Base-by-base conservation (phyloP, 2,888 invertebrate genomes). In the Ernsta delagoae region DNA sequence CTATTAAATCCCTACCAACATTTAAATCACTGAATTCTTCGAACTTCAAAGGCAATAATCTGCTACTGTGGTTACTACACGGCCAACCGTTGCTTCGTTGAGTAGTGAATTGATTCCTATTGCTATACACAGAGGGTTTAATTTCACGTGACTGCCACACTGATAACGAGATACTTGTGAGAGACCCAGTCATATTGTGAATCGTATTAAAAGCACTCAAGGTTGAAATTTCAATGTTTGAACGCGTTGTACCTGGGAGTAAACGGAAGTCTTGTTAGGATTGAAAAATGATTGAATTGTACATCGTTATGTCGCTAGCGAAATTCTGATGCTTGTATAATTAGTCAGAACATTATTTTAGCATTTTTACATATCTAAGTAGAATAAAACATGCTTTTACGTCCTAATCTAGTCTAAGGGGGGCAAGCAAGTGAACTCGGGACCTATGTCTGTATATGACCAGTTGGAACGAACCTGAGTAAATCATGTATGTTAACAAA, bases 231-330 rank as follows among this genome's bases (percentile, higher is more conserved):
- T 68, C 68, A 68, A 63, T 57, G 71, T 73, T 80, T 41, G 76
- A 72, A 9, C 73, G 62, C 39, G 82, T 79, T 12, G 79, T 72
- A 78, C 81, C 87, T 87, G 72, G 68, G n/a, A 72, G 70, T 50
- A 54, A 16, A 57, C 12, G 39, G 39, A 41, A 41, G 54, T 45
- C 16, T 54, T 36, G 16, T 60, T 11, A 54, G 9, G 11, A 62
- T 24, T 56, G 5, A 11, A 61, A 48, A 45, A 34, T 48, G 12
- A 12, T 4, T 45, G n/a, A 45, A 9, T n/a, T n/a, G 4, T 5
- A n/a, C 5, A n/a, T n/a, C n/a, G 9, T 9, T n/a, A 36, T 0
- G 6, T 36, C 5, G 0, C 36, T 36, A 36, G 36, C 36, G 6
- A 36, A 36, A 36, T 6, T 36, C 5, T 36, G 36, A 36, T 24